Base-by-base conservation (phyloP, 2,113 vertebrate genomes). In the Anolis sagrei region DNA sequence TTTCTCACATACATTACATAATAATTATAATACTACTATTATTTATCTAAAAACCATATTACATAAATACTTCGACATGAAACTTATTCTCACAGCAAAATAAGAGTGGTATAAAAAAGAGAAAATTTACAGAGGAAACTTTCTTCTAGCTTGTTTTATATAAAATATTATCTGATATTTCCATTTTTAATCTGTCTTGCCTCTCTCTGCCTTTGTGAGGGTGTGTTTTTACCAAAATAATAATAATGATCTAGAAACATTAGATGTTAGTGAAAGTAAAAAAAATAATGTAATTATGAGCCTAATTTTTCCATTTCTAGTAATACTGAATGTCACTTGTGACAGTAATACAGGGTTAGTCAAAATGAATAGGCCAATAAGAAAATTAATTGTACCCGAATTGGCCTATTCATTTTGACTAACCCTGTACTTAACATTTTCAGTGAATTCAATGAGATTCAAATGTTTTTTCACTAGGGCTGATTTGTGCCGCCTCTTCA, bases 1-100 rank as follows among this genome's bases (percentile, higher is more conserved):
- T 79, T 27, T 32, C 82, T 81, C 72, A 84, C 7, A 84, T 58
- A 76, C 72, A 87, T 39, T 73, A 73, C 16, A 79, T 18, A 62
- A 4, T n/a, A 51, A 82, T 32, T 86, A 85, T 68, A 23, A 2
- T 2, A 61, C 23, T 10, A 83, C 8, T 76, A 39, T 69, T 25
- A 78, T 14, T 85, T 84, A n/a, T 64, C 27, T 36, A 25, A 79
- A 72, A 44, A 84, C 29, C 23, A 68, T n/a, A 2, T 19, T 36
- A 25, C 18, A 16, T 14, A 27, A 66, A 51, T 49, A 29, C 32
- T 5, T 54, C 68, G 7, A 51, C 73, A 82, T 36, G 54, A 54
- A 36, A 82, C 4, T 36, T 39, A 62, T 74, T 62, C 51, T 83
- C 61, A 78, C 7, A 74, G 61, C 34, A 44, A 74, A 29, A 44